Percentiles rank a stretch among this genome's conserved stretches.
These are phyloP conservation scores for Operophtera brumata DNA, from an alignment of 2,888 invertebrate genomes.

Conservation along the genomic window DNA sequence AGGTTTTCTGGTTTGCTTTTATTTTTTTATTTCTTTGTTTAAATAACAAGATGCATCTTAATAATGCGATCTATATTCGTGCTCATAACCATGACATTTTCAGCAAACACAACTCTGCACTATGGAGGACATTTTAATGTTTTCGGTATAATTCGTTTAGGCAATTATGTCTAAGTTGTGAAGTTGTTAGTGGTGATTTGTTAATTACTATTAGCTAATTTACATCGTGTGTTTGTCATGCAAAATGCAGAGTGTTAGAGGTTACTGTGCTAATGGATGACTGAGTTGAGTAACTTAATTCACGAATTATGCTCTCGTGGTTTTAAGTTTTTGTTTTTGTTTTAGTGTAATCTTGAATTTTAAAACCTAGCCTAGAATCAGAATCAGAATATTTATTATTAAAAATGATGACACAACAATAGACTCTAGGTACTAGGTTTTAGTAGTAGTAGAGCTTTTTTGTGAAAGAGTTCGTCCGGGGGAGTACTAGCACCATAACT, in stretches of 20 bases:
- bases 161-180: slow-evolving; percentile 12
- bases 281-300: slow-evolving; percentile 16
- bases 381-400: too few species aligned
- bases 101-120: background rate
- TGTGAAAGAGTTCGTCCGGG: too few species aligned
- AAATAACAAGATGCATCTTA: slow-evolving; percentile 4
- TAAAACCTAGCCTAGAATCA: too few species aligned
- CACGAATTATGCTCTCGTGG: slow-evolving; percentile 15
- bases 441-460: too few species aligned
- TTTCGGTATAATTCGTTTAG: slow-evolving; percentile 4
- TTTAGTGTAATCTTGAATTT: background rate
- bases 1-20: background rate
- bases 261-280: slow-evolving; percentile 31
- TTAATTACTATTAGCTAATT: slow-evolving; percentile 30
- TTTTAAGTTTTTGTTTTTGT: background rate
- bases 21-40: slow-evolving; percentile 9
- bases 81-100: slow-evolving; percentile 21
- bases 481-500: too few species aligned
- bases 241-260: slow-evolving; percentile 24
- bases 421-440: too few species aligned
- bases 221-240: slow-evolving; percentile 23
- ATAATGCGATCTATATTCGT: slow-evolving; percentile 6
- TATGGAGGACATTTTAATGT: slow-evolving; percentile 13
- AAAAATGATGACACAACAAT: too few species aligned
- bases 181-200: slow-evolving; percentile 13